Conservation (phyloP, 2,113 vertebrate genomes). For the Caranx ignobilis region DNA sequence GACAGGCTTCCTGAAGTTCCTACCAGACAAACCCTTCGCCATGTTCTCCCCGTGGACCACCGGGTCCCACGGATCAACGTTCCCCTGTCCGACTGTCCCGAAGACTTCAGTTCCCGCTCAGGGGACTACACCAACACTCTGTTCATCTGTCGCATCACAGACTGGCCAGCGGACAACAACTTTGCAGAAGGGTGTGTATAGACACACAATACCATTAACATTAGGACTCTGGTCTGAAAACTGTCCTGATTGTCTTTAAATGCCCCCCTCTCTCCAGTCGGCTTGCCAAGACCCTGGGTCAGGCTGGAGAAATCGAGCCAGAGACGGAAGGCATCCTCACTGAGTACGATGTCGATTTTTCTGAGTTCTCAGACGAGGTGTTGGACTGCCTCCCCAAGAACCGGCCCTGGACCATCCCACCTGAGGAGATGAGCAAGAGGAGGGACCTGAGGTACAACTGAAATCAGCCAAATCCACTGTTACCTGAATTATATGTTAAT, state of each 20-base stretch:
- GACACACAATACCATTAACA: rapidly evolving
- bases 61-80: constrained; percentile 93
- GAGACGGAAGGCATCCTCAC: constrained; percentile 96
- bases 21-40: constrained; percentile 92
- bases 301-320: constrained; percentile 96
- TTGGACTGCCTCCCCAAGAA: constrained; percentile 90
- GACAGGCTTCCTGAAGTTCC: constrained; percentile 92
- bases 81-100: constrained; percentile 90
- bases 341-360: constrained; percentile 94
- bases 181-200: constrained; percentile 92
- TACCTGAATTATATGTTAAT: background rate
- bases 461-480: background rate
- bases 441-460: constrained; percentile 91
- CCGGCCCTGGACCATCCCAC: constrained; percentile 91
- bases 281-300: constrained; percentile 92
- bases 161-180: constrained; percentile 92
- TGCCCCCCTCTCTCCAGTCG: constrained; percentile 77
- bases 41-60: constrained; percentile 96
- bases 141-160: constrained; percentile 93
- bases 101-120: constrained; percentile 86
- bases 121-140: constrained; percentile 88
- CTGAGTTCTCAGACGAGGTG: constrained; percentile 90
- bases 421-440: constrained; percentile 86
- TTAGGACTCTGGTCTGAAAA: background rate
- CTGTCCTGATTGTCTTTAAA: background rate